Percentiles rank a stretch among this genome's conserved stretches.
phyloP scores from a whole-genome alignment of 2,888 invertebrate species.

The Drosophila mayaguana region DNA sequence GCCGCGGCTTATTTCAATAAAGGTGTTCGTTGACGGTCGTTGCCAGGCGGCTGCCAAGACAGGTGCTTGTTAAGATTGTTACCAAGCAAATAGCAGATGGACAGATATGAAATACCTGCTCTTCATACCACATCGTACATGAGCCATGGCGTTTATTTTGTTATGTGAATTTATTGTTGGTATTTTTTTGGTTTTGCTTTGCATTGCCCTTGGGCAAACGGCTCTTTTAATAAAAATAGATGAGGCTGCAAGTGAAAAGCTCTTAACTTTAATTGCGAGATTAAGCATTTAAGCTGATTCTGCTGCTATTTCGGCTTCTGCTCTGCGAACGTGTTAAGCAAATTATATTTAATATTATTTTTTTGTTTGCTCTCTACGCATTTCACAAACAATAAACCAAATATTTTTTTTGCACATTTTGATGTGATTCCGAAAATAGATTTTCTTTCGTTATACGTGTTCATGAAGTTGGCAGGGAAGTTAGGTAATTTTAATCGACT shows the following conservation, averaged over 20 bases:
- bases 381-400: conserved; percentile 11
- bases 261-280: conserved; percentile 17
- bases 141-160: conserved; percentile 1
- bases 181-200: background rate
- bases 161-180: background rate
- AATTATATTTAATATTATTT: conserved; percentile 5
- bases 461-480: background rate
- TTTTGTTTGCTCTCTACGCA: conserved; percentile 5
- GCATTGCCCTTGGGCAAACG: conserved; percentile 27
- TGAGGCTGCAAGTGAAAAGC: conserved; percentile 34
- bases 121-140: conserved; percentile 12
- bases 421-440: conserved; percentile 8
- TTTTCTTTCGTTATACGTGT: conserved; percentile 1
- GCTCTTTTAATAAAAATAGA: conserved; percentile 40
- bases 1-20: conserved; percentile 60
- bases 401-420: background rate
- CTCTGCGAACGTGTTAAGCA: conserved; percentile 10
- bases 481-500: background rate
- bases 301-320: background rate
- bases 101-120: conserved; percentile 21
- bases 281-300: conserved; percentile 5
- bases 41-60: conserved; percentile 39
- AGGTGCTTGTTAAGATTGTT: conserved; percentile 48
- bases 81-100: conserved; percentile 17
- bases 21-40: conserved; percentile 40